Evolutionary conservation across 1,140 invertebrate species (phyloP), one percentile per base, ranked within the genome.

Genomic region (Drosophila lacteicornis): DNA sequence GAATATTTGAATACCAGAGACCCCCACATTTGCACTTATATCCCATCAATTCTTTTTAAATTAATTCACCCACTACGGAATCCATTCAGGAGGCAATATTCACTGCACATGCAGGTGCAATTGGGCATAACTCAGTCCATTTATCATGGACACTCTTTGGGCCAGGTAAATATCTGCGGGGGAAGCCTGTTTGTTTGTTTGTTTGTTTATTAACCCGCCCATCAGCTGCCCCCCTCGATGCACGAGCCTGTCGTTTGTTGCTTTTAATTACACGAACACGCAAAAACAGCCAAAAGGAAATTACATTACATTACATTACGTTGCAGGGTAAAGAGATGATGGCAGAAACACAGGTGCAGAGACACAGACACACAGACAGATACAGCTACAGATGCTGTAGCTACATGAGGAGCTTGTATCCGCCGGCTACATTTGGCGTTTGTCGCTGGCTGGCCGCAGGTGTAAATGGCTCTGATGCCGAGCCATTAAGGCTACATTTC

Each of bases 131-230:
- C 62, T 68, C 65, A 77, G 55, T 15, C 55, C 79, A 82, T 86
- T 61, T 68, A 87, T 87, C 79, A 87, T 63, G 53, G 74, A 50
- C 53, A 58, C 36, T 58, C 36, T 55, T 40, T 47, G 51, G 50
- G 47, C 42, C 59, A 55, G 65, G 68, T 65, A 42, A 70, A 68
- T 33, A 55, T 45, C 55, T 61, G 61, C 42, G 62, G 40, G 42
- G 63, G 19, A 57, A 49, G 60, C 38, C 57, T 55, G 49, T 65
- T 63, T 57, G 45, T 81, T 78, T 82, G 60, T 75, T 65, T 82
- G 42, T 83, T 74, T 87, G 73, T 87, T 87, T 87, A 78, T 88
- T 80, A 78, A 87, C 80, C 83, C 86, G 59, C 76, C 46, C 53
- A 70, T 58, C 53, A 60, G 45, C 46, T 38, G 56, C 11, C 74